Percentiles rank a stretch among this genome's conserved stretches.
Conservation (phyloP, 2,888 invertebrate species). For the Mycogona germanica region DNA sequence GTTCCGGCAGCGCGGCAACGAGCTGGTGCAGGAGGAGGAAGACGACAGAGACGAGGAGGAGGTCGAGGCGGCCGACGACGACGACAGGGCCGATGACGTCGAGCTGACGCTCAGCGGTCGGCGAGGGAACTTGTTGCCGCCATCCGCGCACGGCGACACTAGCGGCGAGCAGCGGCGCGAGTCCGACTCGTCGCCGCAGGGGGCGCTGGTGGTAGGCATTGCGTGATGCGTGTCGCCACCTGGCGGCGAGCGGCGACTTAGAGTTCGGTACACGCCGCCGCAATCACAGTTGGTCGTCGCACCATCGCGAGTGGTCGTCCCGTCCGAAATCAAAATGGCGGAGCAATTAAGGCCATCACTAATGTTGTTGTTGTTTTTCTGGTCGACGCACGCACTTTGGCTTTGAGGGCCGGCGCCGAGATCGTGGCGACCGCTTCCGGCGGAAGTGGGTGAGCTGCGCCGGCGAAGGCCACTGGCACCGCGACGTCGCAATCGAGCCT, state of each 20-base stretch:
- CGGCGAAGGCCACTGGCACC: not conserved
- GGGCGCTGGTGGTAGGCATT: too few relatives aligned
- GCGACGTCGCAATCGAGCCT: not conserved
- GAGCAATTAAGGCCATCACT: too few relatives aligned
- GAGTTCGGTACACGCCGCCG: not conserved
- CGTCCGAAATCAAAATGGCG: not conserved
- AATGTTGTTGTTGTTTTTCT: not conserved
- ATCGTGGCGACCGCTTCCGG: too few relatives aligned
- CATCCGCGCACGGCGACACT: not conserved
- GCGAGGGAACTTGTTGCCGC: slow-evolving; percentile 23
- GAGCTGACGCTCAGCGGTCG: slow-evolving; percentile 35
- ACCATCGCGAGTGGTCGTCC: not conserved
- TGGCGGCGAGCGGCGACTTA: not conserved
- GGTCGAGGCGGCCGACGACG: slow-evolving; percentile 28
- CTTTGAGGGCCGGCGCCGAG: not conserved
- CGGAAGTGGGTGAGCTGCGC: too few relatives aligned
- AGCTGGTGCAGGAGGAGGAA: slow-evolving; percentile 19
- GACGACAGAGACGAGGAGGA: slow-evolving; percentile 28
- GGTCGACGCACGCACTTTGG: not conserved
- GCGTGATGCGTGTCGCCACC: not conserved
- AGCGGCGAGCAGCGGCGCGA: not conserved
- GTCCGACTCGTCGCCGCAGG: not conserved
- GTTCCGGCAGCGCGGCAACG: slow-evolving; percentile 17
- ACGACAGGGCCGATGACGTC: slow-evolving; percentile 28
- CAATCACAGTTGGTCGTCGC: not conserved